phyloP scores from a whole-genome alignment of 2,113 vertebrate genomes.

The Callipepla squamata region DNA sequence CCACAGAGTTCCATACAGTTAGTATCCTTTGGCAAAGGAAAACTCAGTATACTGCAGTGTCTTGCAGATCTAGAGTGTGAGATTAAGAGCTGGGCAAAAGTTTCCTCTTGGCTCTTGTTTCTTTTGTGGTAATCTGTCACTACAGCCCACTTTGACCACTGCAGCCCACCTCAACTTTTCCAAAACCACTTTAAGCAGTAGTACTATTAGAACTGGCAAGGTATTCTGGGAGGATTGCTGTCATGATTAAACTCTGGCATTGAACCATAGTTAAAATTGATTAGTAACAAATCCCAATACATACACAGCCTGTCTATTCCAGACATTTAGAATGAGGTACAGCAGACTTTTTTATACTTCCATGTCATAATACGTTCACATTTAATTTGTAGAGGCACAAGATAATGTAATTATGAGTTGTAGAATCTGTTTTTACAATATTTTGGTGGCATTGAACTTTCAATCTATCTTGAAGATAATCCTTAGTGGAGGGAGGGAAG shows the following conservation, averaged over 20 bases:
- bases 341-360: not conserved
- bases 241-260: not conserved
- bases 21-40: not conserved
- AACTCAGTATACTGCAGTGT: not conserved
- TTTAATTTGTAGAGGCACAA: not conserved
- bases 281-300: not conserved
- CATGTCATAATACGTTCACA: not conserved
- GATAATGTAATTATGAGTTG: not conserved
- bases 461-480: no score
- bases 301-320: not conserved
- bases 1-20: not conserved
- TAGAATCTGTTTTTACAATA: not conserved
- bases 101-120: not conserved
- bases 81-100: not conserved
- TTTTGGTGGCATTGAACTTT: not conserved
- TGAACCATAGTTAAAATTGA: not conserved
- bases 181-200: not conserved
- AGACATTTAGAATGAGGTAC: not conserved
- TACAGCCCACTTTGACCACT: not conserved
- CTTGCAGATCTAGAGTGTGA: not conserved
- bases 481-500: not conserved
- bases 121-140: not conserved
- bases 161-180: not conserved
- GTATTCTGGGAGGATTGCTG: not conserved
- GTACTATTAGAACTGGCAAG: accelerated